phyloP scores from a whole-genome alignment of 2,113 vertebrate genomes.

The Collichthys lucidus region DNA sequence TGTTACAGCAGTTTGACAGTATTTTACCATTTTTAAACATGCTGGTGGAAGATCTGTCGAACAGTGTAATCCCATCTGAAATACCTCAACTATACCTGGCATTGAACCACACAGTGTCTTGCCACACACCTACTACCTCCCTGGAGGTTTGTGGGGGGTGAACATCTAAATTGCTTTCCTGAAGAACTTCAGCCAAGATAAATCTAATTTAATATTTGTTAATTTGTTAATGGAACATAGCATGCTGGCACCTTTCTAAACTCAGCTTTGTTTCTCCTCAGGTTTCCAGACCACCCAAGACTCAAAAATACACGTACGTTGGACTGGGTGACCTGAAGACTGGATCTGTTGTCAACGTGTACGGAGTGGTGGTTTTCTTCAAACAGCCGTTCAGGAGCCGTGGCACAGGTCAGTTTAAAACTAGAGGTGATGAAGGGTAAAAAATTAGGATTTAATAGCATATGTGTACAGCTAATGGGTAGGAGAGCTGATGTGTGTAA shows the following conservation, averaged over 20 bases:
- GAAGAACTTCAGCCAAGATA: neutral
- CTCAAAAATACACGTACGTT: slow-evolving; percentile 73
- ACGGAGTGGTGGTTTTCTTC: slow-evolving; percentile 86
- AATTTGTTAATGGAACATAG: neutral
- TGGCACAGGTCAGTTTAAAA: slow-evolving; percentile 81
- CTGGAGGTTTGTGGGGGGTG: neutral
- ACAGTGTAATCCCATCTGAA: too few relatives aligned
- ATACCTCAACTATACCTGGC: too few relatives aligned
- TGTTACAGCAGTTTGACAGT: too few relatives aligned
- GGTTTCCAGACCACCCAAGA: slow-evolving; percentile 43
- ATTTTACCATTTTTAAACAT: too few relatives aligned
- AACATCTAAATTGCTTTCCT: too few relatives aligned
- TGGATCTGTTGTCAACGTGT: slow-evolving; percentile 78
- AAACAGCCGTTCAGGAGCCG: slow-evolving; percentile 83
- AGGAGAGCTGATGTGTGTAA: too few relatives aligned
- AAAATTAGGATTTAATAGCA: too few relatives aligned
- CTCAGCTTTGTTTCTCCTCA: slow-evolving; percentile 32
- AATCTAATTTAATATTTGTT: neutral
- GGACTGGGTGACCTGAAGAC: slow-evolving; percentile 72
- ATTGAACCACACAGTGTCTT: too few relatives aligned
- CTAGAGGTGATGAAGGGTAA: too few relatives aligned
- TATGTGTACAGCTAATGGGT: too few relatives aligned
- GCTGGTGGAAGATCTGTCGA: too few relatives aligned
- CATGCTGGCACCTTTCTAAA: neutral
- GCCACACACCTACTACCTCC: neutral